A percentile compares a stretch with the other conserved stretches of the same genome.
Conservation (phyloP, 92 coral and sea anemone species). For the Diadumene lineata region DNA sequence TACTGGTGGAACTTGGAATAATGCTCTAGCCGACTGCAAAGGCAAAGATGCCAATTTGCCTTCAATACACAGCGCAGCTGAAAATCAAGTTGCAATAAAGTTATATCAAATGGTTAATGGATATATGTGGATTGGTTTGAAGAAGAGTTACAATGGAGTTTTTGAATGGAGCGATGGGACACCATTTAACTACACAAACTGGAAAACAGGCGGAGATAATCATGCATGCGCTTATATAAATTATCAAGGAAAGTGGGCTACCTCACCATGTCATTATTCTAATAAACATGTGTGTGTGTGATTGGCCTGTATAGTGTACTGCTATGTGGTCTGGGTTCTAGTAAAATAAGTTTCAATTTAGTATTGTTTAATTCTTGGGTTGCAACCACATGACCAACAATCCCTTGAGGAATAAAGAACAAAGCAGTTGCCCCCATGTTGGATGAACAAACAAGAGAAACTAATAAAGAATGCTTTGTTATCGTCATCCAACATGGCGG, state of each 20-base stretch:
- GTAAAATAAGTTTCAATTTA: too few relatives aligned
- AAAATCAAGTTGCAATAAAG: neutral
- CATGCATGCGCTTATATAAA: neutral
- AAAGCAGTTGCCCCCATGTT: too few relatives aligned
- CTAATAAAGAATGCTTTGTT: too few relatives aligned
- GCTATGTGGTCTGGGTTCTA: too few relatives aligned
- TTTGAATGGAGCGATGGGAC: constrained; percentile 19
- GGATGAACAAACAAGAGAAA: too few relatives aligned
- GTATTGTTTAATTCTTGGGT: too few relatives aligned
- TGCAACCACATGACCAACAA: too few relatives aligned
- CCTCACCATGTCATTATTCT: neutral
- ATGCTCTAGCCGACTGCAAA: neutral
- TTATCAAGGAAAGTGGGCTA: neutral
- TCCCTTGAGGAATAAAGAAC: too few relatives aligned
- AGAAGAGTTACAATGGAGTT: neutral
- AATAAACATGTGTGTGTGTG: neutral
- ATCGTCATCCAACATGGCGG: too few relatives aligned
- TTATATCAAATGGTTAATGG: neutral
- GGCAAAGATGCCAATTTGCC: neutral
- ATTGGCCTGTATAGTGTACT: too few relatives aligned
- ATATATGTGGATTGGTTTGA: constrained; percentile 15
- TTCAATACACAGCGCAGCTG: constrained; percentile 17
- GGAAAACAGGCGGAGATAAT: neutral
- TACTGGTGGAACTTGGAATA: neutral
- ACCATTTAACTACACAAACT: constrained; percentile 14